These are phyloP conservation scores for Calliopsis andreniformis DNA, from an alignment of 1,140 invertebrate genomes.

Conservation along the genomic window DNA sequence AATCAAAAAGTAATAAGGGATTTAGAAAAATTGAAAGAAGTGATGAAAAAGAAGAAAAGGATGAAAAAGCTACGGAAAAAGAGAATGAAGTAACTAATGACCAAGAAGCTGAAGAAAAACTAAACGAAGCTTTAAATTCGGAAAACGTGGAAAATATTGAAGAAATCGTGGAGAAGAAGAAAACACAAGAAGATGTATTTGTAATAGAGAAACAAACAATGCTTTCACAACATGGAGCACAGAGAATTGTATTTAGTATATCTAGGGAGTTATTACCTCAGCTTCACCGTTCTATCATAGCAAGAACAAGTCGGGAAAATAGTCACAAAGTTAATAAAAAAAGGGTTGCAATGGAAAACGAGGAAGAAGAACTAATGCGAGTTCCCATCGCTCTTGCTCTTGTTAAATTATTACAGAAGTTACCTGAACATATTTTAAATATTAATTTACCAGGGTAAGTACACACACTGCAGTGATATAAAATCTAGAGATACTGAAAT, in stretches of 20 bases:
- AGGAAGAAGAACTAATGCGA: constrained; percentile 94
- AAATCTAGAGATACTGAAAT: background rate
- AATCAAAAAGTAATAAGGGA: background rate
- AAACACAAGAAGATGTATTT: constrained; percentile 65
- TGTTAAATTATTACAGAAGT: constrained; percentile 94
- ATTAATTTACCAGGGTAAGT: constrained; percentile 90
- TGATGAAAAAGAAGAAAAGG: constrained; percentile 59
- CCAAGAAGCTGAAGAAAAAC: constrained; percentile 64
- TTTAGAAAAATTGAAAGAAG: background rate
- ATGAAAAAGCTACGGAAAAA: constrained; percentile 70
- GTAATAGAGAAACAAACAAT: constrained; percentile 83
- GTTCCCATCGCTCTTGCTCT: constrained; percentile 96
- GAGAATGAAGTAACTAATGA: constrained; percentile 65
- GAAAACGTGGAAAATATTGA: constrained; percentile 48
- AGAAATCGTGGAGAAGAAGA: constrained; percentile 67
- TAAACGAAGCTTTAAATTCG: constrained; percentile 71
- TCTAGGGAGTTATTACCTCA: constrained; percentile 84
- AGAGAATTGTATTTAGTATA: constrained; percentile 85
- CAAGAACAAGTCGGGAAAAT: constrained; percentile 87
- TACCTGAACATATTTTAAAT: constrained; percentile 89
- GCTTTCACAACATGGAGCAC: constrained; percentile 87
- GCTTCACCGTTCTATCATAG: constrained; percentile 86
- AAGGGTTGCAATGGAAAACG: constrained; percentile 83
- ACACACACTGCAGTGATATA: background rate
- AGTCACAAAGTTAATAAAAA: constrained; percentile 92